These are phyloP conservation scores for Sebastes itinus DNA, from an alignment of 2,797 vertebrate genomes.

Conservation along the genomic window DNA sequence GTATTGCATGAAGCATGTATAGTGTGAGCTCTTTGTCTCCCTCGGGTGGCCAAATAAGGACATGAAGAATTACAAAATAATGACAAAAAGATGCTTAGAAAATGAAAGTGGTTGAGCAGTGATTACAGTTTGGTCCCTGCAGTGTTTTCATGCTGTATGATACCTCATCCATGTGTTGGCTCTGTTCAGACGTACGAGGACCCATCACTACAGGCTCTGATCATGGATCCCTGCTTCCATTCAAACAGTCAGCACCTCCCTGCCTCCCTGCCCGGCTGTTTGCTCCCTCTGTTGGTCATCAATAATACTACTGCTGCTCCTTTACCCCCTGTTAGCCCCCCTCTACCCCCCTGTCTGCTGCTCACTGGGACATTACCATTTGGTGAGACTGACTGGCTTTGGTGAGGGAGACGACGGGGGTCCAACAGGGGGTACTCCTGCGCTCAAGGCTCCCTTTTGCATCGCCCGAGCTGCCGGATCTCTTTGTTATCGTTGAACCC, in stretches of 20 bases:
- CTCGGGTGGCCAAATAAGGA: conserved; percentile 46
- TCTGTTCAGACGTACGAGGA: neutral
- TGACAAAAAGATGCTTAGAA: neutral
- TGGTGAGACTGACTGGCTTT: conserved; percentile 77
- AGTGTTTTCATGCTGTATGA: neutral
- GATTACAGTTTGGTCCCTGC: neutral
- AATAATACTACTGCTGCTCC: conserved; percentile 52
- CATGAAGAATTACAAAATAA: neutral
- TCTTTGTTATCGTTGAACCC: conserved; percentile 69
- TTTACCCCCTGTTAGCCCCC: conserved; percentile 59
- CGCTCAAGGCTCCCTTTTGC: conserved; percentile 32
- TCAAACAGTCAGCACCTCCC: neutral
- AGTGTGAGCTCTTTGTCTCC: conserved; percentile 16
- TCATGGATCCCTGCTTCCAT: neutral
- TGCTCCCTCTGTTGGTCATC: conserved; percentile 73
- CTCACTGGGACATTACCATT: conserved; percentile 81
- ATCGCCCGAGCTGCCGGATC: conserved; percentile 33
- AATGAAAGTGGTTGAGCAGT: neutral
- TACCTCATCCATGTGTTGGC: neutral
- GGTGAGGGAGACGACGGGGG: conserved; percentile 74
- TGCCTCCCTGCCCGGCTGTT: neutral
- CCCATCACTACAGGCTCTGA: neutral
- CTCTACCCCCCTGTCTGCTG: conserved; percentile 54
- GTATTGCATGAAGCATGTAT: neutral
- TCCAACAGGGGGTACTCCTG: conserved; percentile 77